A percentile compares a stretch with the other conserved stretches of the same genome.
phyloP scores from a whole-genome alignment of 2,113 vertebrate genomes.

The cat (Felis catus) region F.catus_Fca126_mat1.0 CM031413.1:73888001-73888500 shows the following conservation, averaged over 20 bases:
- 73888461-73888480: conserved; percentile 87
- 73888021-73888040: not conserved
- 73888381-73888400: conserved; percentile 88
- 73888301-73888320: not conserved
- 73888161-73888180: conserved; percentile 11
- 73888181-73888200: conserved; percentile 21
- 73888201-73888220: conserved; percentile 38
- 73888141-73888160: not conserved
- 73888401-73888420: conserved; percentile 93
- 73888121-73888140: not conserved
- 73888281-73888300: not conserved
- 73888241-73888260: conserved; percentile 26
- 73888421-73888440: conserved; percentile 89
- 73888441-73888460: conserved; percentile 86
- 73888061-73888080: not conserved
- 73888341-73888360: conserved; percentile 47
- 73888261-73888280: not conserved
- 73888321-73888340: conserved; percentile 7
- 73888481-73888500: not conserved
- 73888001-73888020: not conserved
- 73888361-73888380: conserved; percentile 88
- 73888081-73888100: not conserved
- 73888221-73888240: not conserved
- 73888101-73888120: not conserved
- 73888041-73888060: not conserved